Conservation (phyloP, 2,113 vertebrate genomes). For the Ammodytes marinus region DNA sequence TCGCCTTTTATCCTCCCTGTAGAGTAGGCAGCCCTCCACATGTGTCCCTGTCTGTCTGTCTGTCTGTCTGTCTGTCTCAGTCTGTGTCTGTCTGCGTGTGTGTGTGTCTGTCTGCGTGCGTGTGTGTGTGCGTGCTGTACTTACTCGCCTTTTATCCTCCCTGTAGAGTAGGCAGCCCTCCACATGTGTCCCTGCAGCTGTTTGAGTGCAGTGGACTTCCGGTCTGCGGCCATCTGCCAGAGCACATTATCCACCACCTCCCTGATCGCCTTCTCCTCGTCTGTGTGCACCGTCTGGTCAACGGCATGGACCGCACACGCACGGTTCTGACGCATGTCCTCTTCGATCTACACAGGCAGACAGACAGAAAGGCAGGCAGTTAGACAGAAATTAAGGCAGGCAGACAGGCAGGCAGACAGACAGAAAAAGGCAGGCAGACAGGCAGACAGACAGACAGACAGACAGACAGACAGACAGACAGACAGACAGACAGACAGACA, state of each 20-base stretch:
- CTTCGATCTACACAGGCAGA: constrained; percentile 87
- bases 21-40: constrained; percentile 93
- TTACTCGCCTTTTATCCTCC: constrained; percentile 95
- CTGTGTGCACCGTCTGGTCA: constrained; percentile 86
- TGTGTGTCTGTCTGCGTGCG: too few species aligned
- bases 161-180: constrained; percentile 90
- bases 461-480: too few species aligned
- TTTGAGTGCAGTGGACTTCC: constrained; percentile 96
- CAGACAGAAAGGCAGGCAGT: not conserved
- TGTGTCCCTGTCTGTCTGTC: constrained; percentile 89
- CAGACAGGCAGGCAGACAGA: too few species aligned
- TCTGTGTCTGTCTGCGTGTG: too few species aligned
- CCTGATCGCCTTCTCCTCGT: constrained; percentile 89
- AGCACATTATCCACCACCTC: constrained; percentile 91
- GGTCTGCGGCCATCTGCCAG: constrained; percentile 97
- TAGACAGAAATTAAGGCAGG: too few species aligned
- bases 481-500: too few species aligned
- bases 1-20: constrained; percentile 93
- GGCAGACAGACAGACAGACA: too few species aligned
- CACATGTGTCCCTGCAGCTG: constrained; percentile 99
- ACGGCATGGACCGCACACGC: constrained; percentile 88
- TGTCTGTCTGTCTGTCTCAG: too few species aligned
- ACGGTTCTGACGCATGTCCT: constrained; percentile 91
- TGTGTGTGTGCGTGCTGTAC: constrained; percentile 77
- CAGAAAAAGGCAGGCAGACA: too few species aligned